Base-by-base conservation (phyloP, 2,113 vertebrate species). In the Himantopus leucocephalus region DNA sequence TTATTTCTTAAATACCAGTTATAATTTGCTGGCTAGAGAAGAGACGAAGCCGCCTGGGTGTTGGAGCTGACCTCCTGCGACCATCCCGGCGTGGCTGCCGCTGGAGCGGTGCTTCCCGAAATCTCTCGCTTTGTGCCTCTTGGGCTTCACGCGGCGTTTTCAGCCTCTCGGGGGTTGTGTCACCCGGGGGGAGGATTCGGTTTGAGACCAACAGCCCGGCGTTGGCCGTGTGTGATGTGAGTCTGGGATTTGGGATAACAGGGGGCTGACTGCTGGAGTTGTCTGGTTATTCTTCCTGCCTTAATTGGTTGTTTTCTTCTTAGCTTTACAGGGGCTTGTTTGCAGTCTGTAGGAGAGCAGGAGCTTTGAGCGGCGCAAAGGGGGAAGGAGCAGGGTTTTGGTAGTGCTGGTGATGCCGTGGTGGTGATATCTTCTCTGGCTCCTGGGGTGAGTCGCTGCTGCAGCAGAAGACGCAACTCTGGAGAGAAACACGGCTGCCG, bases 91-190 rank as follows among this genome's bases (percentile, higher is more conserved):
- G 11, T 10, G 22, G 48, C 48, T 10, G 47, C 47, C 5, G 21
- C 47, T 22, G 47, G 47, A 48, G 47, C 21, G 47, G 22, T 48
- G 48, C 62, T 58, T 43, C 68, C 50, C 1, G 0, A 21, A 21
- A 35, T 41, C 13, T 24, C 35, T 35, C 0, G 1, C 15, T 45
- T 37, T 47, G 34, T 29, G 47, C 23, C 20, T 9, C 6, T 52
- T 0, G 4, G 63, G 45, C 53, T 77, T 43, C 14, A 7, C 1
- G 3, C 0, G 1, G 64, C 0, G 4, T 37, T 78, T 32, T 8
- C 37, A 70, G 45, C 53, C 30, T 30, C 26, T 17, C 0, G 16
- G 9, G 26, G 30, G n/a, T 41, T 48, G 15, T 47, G 85, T 56
- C 24, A 13, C 9, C 1, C 1, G 0, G 9, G 14, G 37, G 19